Evolutionary conservation across 2,113 vertebrate genomes (phyloP).

Genomic region (Hystrix brachyura): DNA sequence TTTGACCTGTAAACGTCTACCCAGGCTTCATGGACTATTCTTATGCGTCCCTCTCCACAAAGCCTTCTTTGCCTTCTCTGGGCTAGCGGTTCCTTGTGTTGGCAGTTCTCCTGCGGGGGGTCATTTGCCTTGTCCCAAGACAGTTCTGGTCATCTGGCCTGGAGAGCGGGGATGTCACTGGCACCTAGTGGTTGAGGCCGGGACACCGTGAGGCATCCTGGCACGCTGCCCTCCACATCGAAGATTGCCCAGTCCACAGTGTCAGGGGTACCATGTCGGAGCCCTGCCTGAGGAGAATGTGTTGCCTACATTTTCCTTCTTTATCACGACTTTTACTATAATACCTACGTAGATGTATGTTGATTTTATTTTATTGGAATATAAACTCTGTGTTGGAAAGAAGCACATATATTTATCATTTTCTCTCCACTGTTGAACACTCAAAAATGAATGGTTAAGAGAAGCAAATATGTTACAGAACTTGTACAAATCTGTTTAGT

Average conservation of each 20-base stretch:
- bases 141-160: background rate
- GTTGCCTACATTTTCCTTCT: background rate
- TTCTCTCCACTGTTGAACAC: background rate
- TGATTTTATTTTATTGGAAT: slow-evolving; percentile 30
- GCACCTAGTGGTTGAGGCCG: background rate
- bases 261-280: background rate
- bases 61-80: background rate
- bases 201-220: background rate
- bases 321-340: background rate
- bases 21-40: background rate
- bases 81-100: background rate
- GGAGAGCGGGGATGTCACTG: background rate
- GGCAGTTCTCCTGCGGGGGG: background rate
- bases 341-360: background rate
- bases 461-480: background rate
- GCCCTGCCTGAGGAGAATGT: background rate
- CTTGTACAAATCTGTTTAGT: slow-evolving; percentile 7
- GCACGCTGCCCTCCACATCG: rapidly evolving
- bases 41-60: background rate
- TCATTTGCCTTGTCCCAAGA: background rate
- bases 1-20: background rate
- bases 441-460: slow-evolving; percentile 36
- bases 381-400: slow-evolving; percentile 42
- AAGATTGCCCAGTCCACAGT: background rate
- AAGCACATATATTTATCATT: slow-evolving; percentile 23